phyloP scores from a whole-genome alignment of 2,797 vertebrate genomes.

The Anguilla pacifica region DNA sequence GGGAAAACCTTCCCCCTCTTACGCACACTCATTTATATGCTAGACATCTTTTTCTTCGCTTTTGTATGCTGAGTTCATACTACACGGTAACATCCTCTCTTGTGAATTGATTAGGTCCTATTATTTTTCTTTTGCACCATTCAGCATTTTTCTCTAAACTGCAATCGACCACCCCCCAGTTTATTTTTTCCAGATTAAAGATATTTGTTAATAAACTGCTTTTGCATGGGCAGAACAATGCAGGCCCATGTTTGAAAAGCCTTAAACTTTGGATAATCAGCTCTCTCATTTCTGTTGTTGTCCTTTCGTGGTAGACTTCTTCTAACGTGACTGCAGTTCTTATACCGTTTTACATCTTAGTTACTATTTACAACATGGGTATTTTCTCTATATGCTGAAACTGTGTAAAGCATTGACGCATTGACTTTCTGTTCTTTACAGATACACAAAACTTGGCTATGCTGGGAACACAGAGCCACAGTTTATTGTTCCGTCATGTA shows the following conservation, averaged over 20 bases:
- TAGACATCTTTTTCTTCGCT: not conserved
- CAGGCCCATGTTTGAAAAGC: not conserved
- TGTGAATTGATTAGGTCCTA: not conserved
- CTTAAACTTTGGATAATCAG: not conserved
- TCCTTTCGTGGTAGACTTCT: too few relatives aligned
- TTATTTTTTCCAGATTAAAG: not conserved
- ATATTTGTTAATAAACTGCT: not conserved
- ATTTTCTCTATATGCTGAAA: not conserved
- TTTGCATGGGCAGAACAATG: not conserved
- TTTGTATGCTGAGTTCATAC: not conserved
- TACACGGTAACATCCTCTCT: not conserved
- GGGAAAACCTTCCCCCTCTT: not conserved
- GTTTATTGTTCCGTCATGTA: conserved; percentile 98
- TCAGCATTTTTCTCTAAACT: not conserved
- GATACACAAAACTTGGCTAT: conserved; percentile 96
- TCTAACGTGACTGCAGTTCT: not conserved
- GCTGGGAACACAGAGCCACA: conserved; percentile 97
- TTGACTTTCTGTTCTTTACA: conserved; percentile 58
- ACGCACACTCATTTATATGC: not conserved
- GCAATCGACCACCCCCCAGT: not conserved
- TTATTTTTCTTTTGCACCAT: not conserved
- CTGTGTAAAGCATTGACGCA: not conserved
- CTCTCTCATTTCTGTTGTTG: not conserved
- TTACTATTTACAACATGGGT: not conserved
- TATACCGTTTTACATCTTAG: not conserved